A percentile compares a stretch with the other conserved stretches of the same genome.
Evolutionary conservation across 1,140 invertebrate species (phyloP).

Genomic region (Archivesica marissinica): DNA sequence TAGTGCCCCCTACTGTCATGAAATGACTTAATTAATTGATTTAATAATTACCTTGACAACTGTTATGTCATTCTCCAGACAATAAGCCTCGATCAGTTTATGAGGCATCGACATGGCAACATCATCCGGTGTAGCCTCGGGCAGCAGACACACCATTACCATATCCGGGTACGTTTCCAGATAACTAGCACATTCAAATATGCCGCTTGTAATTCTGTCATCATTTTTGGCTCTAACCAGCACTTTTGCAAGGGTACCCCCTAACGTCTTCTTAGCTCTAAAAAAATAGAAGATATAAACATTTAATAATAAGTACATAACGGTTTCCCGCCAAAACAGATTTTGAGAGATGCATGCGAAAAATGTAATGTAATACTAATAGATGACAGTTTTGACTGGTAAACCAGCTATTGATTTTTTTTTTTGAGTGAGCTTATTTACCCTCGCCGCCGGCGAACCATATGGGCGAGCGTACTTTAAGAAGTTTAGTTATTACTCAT

Average conservation of each 20-base stretch:
- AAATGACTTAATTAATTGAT: no score
- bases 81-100: constrained; percentile 81
- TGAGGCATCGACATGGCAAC: constrained; percentile 78
- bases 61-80: constrained; percentile 79
- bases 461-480: no score
- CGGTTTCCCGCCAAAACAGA: background rate
- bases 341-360: background rate
- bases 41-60: constrained; percentile 73
- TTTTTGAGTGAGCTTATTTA: no score
- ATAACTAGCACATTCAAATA: constrained; percentile 67
- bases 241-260: constrained; percentile 18
- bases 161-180: constrained; percentile 72
- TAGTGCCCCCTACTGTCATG: no score
- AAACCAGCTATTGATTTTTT: no score
- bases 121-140: constrained; percentile 66
- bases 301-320: no score
- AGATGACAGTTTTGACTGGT: no score
- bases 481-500: no score
- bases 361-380: no score
- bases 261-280: constrained; percentile 31
- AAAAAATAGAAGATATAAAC: background rate
- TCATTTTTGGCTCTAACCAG: constrained; percentile 40
- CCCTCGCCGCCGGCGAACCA: no score
- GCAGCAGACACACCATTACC: constrained; percentile 81
- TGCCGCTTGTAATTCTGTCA: constrained; percentile 62